phyloP scores from a whole-genome alignment of 2,113 vertebrate genomes.

The Microcebus griseorufus region DNA sequence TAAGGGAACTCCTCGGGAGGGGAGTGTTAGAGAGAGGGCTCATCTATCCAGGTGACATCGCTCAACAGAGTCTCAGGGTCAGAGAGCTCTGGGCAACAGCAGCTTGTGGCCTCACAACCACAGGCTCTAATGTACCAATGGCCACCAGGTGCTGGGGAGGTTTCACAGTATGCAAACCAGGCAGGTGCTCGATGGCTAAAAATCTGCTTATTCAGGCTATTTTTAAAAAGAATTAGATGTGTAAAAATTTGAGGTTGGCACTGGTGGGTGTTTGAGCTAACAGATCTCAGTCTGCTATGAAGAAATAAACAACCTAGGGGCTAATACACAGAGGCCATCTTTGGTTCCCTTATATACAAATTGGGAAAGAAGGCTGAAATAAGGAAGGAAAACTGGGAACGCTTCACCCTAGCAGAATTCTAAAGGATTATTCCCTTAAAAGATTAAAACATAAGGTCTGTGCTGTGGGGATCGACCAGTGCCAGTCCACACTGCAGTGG shows the following conservation, averaged over 20 bases:
- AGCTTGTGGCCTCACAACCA: background rate
- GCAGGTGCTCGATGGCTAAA: background rate
- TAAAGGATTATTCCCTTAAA: background rate
- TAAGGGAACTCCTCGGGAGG: background rate
- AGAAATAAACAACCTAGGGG: background rate
- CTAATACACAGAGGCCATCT: background rate
- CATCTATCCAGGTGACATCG: background rate
- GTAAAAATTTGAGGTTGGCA: background rate
- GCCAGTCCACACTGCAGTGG: background rate
- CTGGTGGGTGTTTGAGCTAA: background rate
- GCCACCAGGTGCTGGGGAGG: background rate
- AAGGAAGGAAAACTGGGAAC: background rate
- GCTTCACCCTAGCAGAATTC: background rate
- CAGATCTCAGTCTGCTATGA: background rate
- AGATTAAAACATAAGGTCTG: background rate
- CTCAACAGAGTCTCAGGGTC: background rate
- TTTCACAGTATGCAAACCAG: background rate
- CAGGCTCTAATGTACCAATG: background rate
- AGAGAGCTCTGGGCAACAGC: background rate
- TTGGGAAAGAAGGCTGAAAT: background rate
- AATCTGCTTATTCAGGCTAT: background rate
- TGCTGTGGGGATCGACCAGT: background rate
- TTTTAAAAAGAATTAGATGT: background rate
- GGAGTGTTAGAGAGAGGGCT: background rate
- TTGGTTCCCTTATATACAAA: background rate